These are phyloP conservation scores for Thripadectes ignobilis DNA, from an alignment of 2,797 vertebrate genomes.

Conservation along the genomic window DNA sequence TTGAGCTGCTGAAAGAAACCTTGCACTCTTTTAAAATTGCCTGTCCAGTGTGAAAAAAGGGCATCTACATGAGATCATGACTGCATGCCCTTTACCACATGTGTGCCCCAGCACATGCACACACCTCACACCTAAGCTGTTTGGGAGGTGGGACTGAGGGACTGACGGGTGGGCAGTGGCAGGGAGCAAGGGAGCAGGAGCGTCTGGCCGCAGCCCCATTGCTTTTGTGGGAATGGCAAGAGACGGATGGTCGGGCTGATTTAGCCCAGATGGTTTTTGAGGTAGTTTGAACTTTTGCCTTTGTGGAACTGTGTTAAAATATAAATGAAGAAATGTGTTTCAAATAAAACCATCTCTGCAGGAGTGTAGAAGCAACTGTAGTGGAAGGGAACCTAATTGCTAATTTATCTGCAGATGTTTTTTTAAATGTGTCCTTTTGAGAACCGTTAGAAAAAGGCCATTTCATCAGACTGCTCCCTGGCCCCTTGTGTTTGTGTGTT, in stretches of 20 bases:
- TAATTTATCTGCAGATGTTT: neutral
- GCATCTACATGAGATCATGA: neutral
- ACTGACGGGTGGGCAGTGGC: neutral
- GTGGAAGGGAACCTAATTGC: neutral
- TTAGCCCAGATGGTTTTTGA: neutral
- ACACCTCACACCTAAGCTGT: neutral
- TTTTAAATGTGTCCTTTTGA: neutral
- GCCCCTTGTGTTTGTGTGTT: neutral
- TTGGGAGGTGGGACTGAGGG: neutral
- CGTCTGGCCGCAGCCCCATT: neutral
- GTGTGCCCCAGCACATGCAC: neutral
- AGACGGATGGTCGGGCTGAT: neutral
- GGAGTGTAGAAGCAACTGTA: neutral
- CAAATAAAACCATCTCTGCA: neutral
- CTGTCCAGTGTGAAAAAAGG: neutral
- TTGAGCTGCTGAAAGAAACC: neutral
- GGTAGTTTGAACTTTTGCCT: neutral
- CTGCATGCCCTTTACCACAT: neutral
- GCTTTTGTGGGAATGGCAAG: neutral
- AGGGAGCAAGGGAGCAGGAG: neutral
- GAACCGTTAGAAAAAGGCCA: neutral
- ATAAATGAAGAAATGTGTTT: neutral
- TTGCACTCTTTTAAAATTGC: neutral
- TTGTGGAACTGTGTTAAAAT: slow-evolving; percentile 42
- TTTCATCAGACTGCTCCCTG: neutral